Base-by-base conservation (phyloP, 2,797 vertebrate genomes). In the Alcedo atthis region DNA sequence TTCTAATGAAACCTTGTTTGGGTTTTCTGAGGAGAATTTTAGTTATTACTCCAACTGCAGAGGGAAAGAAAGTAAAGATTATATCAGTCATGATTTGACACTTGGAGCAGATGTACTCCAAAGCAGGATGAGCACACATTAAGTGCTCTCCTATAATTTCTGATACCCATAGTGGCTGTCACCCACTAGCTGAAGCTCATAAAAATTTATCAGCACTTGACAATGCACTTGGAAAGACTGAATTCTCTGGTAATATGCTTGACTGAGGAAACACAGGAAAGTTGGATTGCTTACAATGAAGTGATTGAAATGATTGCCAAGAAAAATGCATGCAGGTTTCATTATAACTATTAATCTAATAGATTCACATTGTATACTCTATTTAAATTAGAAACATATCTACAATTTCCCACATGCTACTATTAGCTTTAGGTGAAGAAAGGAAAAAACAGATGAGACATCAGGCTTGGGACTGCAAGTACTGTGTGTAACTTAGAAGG, bases 291-390 rank as follows among this genome's bases (percentile, higher is more conserved):
- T 97, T 95, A 97, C 94, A 97, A 96, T 93, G 92, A 97, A 94
- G 59, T 92, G 94, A 97, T 94, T 97, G 96, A 97, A 97, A 96
- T 93, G 87, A 97, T 97, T 97, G 95, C 97, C 97, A 97, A 97
- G 93, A 96, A 96, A 97, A 92, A 91, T 95, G 81, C 94, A 97
- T 95, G 91, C 88, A 95, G 92, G 90, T 96, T 97, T 97, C 96
- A 97, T 96, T 97, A 92, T 91, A 97, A 96, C 94, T 97, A 96
- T 97, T 97, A 97, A 96, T 95, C 93, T 97, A 97, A 97, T 96
- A 95, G 88, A 90, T 94, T 97, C 92, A 79, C 74, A 96, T 93
- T 95, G 83, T 90, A 89, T 66, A 93, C 69, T 64, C 59, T 89
- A 77, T 88, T 97, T 96, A 95, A 96, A 96, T 92, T 77, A 93